Conservation (phyloP, 2,888 invertebrate species). For the Cheilosia urbana region DNA sequence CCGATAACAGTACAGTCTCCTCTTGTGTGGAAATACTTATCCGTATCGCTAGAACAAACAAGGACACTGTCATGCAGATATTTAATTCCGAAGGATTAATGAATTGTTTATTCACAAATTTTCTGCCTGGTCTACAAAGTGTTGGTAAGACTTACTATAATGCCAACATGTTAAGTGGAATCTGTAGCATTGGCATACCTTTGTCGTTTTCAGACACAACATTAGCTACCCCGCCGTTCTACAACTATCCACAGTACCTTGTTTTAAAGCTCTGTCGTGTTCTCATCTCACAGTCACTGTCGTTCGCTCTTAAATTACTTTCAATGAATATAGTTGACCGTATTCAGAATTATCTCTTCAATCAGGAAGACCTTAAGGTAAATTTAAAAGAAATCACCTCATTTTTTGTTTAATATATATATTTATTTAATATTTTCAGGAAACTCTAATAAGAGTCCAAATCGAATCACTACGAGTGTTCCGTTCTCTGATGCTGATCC, state of each 20-base stretch:
- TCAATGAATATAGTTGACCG: constrained; percentile 78
- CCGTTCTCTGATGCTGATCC: constrained; percentile 80
- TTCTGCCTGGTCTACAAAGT: constrained; percentile 82
- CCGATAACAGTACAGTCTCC: constrained; percentile 89
- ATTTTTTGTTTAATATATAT: constrained; percentile 18
- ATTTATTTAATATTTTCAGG: constrained; percentile 77
- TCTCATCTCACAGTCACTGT: constrained; percentile 86
- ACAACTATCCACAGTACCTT: constrained; percentile 88
- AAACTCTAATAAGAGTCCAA: constrained; percentile 84
- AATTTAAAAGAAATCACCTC: constrained; percentile 11
- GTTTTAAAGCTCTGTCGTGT: constrained; percentile 91
- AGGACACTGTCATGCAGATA: constrained; percentile 87
- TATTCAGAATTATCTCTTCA: constrained; percentile 80
- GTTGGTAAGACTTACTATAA: constrained; percentile 82
- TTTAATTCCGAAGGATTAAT: constrained; percentile 88
- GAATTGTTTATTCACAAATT: constrained; percentile 85
- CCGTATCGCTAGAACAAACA: constrained; percentile 91
- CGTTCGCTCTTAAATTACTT: constrained; percentile 79
- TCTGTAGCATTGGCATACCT: neutral
- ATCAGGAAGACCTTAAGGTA: constrained; percentile 81
- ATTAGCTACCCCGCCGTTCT: constrained; percentile 80
- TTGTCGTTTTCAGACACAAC: constrained; percentile 70
- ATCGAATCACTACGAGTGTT: constrained; percentile 85
- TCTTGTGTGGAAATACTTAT: constrained; percentile 91
- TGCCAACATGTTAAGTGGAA: constrained; percentile 47